phyloP scores from a whole-genome alignment of 2,113 vertebrate genomes.

The Alosa alosa region DNA sequence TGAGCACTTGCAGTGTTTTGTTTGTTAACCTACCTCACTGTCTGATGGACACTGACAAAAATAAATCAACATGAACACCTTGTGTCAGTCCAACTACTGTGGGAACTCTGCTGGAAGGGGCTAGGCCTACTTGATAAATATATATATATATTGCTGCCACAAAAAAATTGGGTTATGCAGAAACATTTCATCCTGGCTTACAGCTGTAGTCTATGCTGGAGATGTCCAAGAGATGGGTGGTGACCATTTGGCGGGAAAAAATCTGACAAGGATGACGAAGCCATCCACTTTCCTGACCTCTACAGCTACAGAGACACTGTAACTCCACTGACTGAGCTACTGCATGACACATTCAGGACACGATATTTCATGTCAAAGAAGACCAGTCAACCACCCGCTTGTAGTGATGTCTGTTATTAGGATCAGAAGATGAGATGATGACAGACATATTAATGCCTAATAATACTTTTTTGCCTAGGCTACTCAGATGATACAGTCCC shows the following conservation, averaged over 20 bases:
- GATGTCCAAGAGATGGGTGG: conserved; percentile 1
- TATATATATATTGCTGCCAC: neutral
- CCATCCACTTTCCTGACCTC: neutral
- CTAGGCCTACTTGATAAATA: neutral
- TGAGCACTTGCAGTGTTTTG: neutral
- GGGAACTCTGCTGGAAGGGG: neutral
- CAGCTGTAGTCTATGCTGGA: neutral
- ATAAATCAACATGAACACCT: neutral
- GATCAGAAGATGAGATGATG: neutral
- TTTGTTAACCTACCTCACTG: neutral
- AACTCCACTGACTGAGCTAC: neutral
- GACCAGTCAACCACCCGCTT: too few relatives aligned
- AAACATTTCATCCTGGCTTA: neutral
- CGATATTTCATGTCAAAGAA: neutral
- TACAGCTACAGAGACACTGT: neutral
- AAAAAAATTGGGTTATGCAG: neutral
- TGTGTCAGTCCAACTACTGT: too few relatives aligned
- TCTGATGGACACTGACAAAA: neutral
- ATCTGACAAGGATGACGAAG: conserved; percentile 6
- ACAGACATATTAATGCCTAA: neutral
- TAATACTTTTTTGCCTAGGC: neutral
- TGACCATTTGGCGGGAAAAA: conserved; percentile 17
- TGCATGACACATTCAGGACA: neutral
- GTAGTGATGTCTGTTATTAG: neutral
- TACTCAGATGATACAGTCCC: neutral